These are phyloP conservation scores for Lepas anatifera DNA, from an alignment of 2,888 invertebrate species.

Conservation along the genomic window DNA sequence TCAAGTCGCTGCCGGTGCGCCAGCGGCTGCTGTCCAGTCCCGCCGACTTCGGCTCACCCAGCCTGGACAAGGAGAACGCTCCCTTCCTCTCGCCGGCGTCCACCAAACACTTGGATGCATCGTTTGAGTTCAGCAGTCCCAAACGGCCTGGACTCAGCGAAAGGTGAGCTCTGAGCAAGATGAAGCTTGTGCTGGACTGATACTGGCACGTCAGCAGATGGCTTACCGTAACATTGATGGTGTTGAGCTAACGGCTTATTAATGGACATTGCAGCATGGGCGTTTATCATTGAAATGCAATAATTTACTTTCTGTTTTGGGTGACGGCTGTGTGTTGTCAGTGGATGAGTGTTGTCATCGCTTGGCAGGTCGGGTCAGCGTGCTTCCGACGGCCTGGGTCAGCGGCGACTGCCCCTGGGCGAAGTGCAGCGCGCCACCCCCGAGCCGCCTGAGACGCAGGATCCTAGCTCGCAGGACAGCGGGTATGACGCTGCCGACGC, in stretches of 20 bases:
- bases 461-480: conserved; percentile 47
- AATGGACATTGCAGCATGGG: too few species aligned
- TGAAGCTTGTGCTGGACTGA: too few species aligned
- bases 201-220: too few species aligned
- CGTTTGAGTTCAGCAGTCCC: not conserved
- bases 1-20: conserved; percentile 6
- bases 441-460: conserved; percentile 40
- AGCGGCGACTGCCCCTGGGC: conserved; percentile 1
- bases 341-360: too few species aligned
- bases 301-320: too few species aligned
- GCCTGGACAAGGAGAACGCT: not conserved
- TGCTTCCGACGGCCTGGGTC: not conserved
- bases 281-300: too few species aligned
- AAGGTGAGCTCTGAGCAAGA: not conserved
- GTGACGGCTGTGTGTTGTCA: too few species aligned
- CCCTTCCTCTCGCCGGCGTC: not conserved
- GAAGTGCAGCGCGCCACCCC: not conserved
- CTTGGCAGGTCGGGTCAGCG: not conserved
- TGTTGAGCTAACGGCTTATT: too few species aligned
- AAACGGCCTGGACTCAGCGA: not conserved
- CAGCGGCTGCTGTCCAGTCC: not conserved
- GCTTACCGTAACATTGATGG: too few species aligned
- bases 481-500: conserved; percentile 38
- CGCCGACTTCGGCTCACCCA: not conserved
- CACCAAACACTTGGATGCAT: not conserved